Conservation (phyloP, 2,797 vertebrate genomes). For the Molossus molossus region DNA sequence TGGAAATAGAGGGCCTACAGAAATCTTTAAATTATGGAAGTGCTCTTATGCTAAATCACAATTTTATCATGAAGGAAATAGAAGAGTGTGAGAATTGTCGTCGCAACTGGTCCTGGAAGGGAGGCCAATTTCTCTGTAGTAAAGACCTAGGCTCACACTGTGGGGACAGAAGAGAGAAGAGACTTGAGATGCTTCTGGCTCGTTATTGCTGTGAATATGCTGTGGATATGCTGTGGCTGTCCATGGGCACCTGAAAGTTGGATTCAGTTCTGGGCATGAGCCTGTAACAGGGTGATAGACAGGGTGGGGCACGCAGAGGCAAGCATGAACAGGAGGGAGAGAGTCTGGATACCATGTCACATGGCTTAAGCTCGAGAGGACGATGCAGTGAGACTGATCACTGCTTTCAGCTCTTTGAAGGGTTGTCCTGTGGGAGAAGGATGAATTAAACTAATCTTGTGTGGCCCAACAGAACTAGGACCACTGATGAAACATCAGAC, state of each 20-base stretch:
- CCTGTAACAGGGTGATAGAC: neutral
- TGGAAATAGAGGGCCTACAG: neutral
- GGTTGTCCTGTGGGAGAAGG: conserved; percentile 55
- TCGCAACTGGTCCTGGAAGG: neutral
- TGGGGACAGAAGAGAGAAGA: neutral
- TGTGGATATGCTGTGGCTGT: neutral
- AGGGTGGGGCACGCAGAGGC: neutral
- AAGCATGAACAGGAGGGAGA: neutral
- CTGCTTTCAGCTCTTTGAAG: conserved; percentile 67
- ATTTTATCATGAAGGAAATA: neutral
- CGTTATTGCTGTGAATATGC: neutral
- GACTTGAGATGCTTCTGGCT: neutral
- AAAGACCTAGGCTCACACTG: neutral
- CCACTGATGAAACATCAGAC: neutral
- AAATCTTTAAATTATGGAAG: neutral
- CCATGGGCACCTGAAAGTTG: neutral
- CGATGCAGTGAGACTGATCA: conserved; percentile 49
- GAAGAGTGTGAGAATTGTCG: neutral
- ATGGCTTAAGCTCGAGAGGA: conserved; percentile 43
- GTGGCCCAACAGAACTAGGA: conserved; percentile 47
- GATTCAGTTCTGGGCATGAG: conserved; percentile 30
- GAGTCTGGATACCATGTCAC: conserved; percentile 17
- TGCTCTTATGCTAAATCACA: neutral
- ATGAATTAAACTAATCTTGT: conserved; percentile 71
- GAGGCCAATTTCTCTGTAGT: neutral